Conservation (phyloP, 2,797 vertebrate genomes). For the Sandelia bainsii region DNA sequence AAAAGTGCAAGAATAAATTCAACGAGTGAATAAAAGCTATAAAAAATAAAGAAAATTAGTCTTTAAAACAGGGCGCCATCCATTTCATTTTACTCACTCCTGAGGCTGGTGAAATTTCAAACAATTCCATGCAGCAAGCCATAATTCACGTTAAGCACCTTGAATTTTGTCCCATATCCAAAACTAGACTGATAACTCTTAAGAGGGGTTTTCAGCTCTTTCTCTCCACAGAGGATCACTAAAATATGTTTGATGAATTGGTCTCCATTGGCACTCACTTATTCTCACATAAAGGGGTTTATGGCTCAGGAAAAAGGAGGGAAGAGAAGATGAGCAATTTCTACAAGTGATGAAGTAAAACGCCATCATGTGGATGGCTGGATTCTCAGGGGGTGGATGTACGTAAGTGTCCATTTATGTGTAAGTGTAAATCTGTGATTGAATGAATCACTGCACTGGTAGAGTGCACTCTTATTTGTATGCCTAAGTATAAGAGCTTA, state of each 20-base stretch:
- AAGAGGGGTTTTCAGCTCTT: slow-evolving; percentile 47
- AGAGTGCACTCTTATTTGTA: slow-evolving; percentile 3
- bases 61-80: slow-evolving; percentile 44
- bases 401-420: slow-evolving; percentile 22
- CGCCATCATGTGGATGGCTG: slow-evolving; percentile 44
- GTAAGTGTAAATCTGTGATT: slow-evolving; percentile 30
- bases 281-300: slow-evolving; percentile 79
- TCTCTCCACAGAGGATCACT: slow-evolving; percentile 60
- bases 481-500: slow-evolving; percentile 17
- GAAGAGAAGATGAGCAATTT: slow-evolving; percentile 33
- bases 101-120: slow-evolving; percentile 53
- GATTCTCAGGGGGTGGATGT: not conserved
- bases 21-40: not conserved
- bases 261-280: slow-evolving; percentile 74
- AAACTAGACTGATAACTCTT: slow-evolving; percentile 66
- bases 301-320: slow-evolving; percentile 40
- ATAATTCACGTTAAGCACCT: slow-evolving; percentile 68
- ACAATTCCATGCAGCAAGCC: slow-evolving; percentile 44
- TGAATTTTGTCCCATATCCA: slow-evolving; percentile 61
- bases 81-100: slow-evolving; percentile 58
- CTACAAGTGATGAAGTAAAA: slow-evolving; percentile 61
- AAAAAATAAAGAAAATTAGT: slow-evolving; percentile 34
- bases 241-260: slow-evolving; percentile 74
- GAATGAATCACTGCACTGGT: slow-evolving; percentile 14
- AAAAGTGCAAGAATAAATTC: slow-evolving; percentile 36